A percentile compares a stretch with the other conserved stretches of the same genome.
These are phyloP conservation scores for Nannoperca australis DNA, from an alignment of 2,797 vertebrate species.

Conservation along the genomic window DNA sequence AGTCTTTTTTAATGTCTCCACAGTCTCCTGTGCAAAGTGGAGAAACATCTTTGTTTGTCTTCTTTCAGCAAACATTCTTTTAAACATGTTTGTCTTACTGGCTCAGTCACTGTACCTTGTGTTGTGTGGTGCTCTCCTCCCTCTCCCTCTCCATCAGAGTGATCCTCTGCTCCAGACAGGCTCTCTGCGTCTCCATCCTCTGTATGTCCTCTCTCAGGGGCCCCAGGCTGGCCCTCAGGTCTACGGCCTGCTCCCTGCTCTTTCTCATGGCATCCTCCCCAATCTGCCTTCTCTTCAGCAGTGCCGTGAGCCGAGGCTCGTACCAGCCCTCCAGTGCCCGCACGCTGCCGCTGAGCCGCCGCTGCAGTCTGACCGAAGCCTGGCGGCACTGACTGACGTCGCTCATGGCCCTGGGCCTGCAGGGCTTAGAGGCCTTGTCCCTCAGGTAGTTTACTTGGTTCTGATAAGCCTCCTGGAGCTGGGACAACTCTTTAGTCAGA, in stretches of 20 bases:
- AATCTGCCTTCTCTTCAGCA: conserved; percentile 86
- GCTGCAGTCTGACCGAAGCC: conserved; percentile 88
- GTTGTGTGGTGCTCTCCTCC: conserved; percentile 84
- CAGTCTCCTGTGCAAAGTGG: conserved; percentile 82
- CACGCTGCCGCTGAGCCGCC: conserved; percentile 85
- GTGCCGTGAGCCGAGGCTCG: conserved; percentile 88
- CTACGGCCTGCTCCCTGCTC: conserved; percentile 84
- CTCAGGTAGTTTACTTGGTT: conserved; percentile 82
- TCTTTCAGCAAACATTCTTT: not conserved
- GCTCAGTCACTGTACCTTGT: conserved; percentile 69
- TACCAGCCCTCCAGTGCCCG: conserved; percentile 89
- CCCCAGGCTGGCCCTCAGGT: conserved; percentile 84
- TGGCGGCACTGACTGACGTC: conserved; percentile 89
- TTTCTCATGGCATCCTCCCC: conserved; percentile 86
- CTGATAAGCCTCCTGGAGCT: conserved; percentile 82
- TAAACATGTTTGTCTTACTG: not conserved
- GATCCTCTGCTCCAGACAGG: conserved; percentile 87
- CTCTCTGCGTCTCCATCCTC: conserved; percentile 85
- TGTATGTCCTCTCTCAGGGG: conserved; percentile 86
- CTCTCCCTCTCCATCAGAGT: conserved; percentile 86
- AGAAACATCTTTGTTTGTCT: conserved; percentile 3
- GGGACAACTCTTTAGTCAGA: conserved; percentile 83
- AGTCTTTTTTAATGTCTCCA: conserved; percentile 87
- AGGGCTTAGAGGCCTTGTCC: conserved; percentile 71
- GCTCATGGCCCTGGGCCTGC: conserved; percentile 81